These are phyloP conservation scores for Ibidorhyncha struthersii DNA, from an alignment of 2,113 vertebrate species.

Conservation along the genomic window DNA sequence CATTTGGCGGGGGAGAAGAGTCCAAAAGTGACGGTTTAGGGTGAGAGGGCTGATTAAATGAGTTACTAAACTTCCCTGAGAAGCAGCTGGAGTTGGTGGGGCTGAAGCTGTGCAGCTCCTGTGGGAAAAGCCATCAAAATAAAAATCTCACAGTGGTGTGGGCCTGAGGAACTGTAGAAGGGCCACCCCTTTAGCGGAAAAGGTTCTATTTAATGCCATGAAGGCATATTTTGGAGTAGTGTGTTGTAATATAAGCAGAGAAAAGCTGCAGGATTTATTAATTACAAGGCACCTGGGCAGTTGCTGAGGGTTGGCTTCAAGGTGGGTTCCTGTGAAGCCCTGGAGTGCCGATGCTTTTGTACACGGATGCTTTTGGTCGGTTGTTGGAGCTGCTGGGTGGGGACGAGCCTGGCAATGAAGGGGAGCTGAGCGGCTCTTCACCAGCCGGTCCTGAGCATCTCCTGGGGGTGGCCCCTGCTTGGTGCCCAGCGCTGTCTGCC, in stretches of 20 bases:
- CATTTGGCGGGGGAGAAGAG: background rate
- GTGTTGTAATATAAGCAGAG: background rate
- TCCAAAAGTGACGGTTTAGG: background rate
- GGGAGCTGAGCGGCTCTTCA: background rate
- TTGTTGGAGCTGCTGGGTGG: background rate
- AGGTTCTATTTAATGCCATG: background rate
- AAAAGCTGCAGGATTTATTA: background rate
- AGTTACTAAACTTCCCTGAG: background rate
- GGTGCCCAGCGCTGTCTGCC: fast-evolving
- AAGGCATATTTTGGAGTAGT: background rate
- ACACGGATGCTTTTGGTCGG: fast-evolving
- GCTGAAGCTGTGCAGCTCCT: background rate
- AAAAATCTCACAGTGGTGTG: background rate
- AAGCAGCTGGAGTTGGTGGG: background rate
- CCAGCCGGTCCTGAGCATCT: background rate
- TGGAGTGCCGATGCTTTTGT: background rate
- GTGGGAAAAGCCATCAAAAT: background rate
- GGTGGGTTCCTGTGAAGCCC: background rate
- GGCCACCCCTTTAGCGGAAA: background rate
- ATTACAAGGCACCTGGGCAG: background rate
- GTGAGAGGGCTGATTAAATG: background rate
- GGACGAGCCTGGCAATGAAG: background rate
- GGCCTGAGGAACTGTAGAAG: background rate
- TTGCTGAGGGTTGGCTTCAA: background rate
- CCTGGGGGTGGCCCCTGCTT: background rate